Percentiles rank a stretch among this genome's conserved stretches.
phyloP scores from a whole-genome alignment of 2,113 vertebrate genomes.

The Tricholaema leucomelas region DNA sequence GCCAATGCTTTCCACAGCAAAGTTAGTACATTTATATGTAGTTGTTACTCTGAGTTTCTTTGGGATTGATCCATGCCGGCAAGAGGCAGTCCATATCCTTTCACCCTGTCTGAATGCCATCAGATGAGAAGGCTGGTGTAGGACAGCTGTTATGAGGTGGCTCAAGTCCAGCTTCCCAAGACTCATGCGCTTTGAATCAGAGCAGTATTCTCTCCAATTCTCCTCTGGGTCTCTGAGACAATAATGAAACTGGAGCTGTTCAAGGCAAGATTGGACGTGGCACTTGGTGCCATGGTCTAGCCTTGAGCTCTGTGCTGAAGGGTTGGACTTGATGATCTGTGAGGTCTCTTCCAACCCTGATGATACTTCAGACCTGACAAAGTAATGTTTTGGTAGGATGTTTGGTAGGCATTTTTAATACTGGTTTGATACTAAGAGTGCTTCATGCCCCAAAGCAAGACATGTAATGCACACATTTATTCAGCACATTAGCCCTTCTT shows the following conservation, averaged over 20 bases:
- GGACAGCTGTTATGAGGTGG: neutral
- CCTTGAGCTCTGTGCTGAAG: too few species aligned
- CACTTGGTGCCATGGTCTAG: too few species aligned
- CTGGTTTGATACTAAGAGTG: neutral
- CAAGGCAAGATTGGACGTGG: too few species aligned
- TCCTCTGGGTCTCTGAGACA: neutral
- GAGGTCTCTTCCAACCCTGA: too few species aligned
- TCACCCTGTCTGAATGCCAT: neutral
- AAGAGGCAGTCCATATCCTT: neutral
- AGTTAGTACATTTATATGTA: neutral
- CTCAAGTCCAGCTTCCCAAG: neutral
- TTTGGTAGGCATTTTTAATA: neutral
- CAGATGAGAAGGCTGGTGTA: neutral
- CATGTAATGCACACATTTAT: neutral
- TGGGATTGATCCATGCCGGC: neutral
- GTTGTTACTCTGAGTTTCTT: neutral
- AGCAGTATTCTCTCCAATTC: neutral
- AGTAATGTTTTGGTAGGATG: neutral
- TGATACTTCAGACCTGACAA: too few species aligned
- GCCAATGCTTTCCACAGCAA: neutral
- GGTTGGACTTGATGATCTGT: too few species aligned
- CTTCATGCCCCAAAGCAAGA: neutral
- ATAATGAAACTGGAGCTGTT: constrained; percentile 18
- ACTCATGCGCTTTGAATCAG: rapidly evolving
- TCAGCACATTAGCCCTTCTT: neutral